Conservation (phyloP, 2,888 invertebrate genomes). For the Melitaea athalia region DNA sequence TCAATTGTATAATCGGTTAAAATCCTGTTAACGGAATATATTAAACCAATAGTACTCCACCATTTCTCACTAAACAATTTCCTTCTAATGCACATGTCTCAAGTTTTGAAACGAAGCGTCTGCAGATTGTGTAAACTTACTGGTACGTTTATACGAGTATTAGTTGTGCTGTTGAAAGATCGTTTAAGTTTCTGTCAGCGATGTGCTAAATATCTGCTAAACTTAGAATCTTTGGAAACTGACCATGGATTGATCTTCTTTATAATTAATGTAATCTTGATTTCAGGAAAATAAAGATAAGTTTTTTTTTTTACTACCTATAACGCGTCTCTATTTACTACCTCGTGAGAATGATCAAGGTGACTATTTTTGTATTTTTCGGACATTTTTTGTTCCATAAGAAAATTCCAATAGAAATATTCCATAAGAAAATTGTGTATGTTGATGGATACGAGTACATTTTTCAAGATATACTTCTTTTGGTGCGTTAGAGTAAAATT, state of each 20-base stretch:
- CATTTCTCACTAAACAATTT: background rate
- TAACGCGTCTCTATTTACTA: too few relatives aligned
- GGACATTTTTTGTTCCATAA: too few relatives aligned
- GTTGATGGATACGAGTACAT: too few relatives aligned
- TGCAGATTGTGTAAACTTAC: background rate
- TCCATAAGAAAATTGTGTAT: too few relatives aligned
- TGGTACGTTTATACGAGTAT: constrained; percentile 6
- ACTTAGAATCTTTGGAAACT: background rate
- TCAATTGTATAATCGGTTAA: too few relatives aligned
- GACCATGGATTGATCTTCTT: background rate
- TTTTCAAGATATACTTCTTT: too few relatives aligned
- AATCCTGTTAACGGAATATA: too few relatives aligned
- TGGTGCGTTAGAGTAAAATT: too few relatives aligned
- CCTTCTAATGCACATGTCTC: background rate
- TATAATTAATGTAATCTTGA: background rate
- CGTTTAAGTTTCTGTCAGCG: constrained; percentile 13
- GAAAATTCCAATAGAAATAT: too few relatives aligned
- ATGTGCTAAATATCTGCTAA: constrained; percentile 9
- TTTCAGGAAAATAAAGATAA: background rate
- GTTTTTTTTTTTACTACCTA: too few relatives aligned
- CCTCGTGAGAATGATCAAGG: too few relatives aligned
- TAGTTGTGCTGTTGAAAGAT: constrained; percentile 22
- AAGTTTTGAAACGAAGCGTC: constrained; percentile 1
- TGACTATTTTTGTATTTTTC: too few relatives aligned
- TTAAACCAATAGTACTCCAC: background rate